phyloP scores from a whole-genome alignment of 2,113 vertebrate genomes.

The Leptosomus discolor region DNA sequence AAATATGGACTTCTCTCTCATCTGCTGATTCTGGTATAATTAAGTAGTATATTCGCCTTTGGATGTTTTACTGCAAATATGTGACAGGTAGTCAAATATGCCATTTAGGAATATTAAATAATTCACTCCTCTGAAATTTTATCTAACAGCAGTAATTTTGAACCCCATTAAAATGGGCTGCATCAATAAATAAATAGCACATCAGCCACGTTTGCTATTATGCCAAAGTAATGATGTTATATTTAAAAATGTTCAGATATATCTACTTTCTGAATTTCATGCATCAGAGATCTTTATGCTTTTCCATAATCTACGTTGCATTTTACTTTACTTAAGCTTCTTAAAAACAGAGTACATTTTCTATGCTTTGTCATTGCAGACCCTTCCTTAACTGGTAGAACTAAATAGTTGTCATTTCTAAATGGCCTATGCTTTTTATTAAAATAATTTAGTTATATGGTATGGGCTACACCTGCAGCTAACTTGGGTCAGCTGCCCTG shows the following conservation, averaged over 20 bases:
- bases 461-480: no score
- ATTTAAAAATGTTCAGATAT: not conserved
- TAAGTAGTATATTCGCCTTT: not conserved
- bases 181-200: conserved; percentile 22
- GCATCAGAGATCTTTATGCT: not conserved
- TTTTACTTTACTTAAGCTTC: not conserved
- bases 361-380: not conserved
- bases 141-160: conserved; percentile 16
- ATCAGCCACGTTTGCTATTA: not conserved
- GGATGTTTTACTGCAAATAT: conserved; percentile 2
- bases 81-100: conserved; percentile 5
- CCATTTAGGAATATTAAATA: conserved; percentile 36
- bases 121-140: conserved; percentile 35
- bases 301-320: not conserved
- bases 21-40: not conserved
- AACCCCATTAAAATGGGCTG: not conserved
- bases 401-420: not conserved
- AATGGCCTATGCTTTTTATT: not conserved
- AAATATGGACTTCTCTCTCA: not conserved
- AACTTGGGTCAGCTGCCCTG: no score
- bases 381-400: not conserved
- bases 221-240: not conserved
- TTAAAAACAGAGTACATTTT: not conserved
- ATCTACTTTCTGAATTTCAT: not conserved
- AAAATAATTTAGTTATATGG: no score